phyloP scores from a whole-genome alignment of 1,140 invertebrate genomes.

The Polypedilum pembai region DNA sequence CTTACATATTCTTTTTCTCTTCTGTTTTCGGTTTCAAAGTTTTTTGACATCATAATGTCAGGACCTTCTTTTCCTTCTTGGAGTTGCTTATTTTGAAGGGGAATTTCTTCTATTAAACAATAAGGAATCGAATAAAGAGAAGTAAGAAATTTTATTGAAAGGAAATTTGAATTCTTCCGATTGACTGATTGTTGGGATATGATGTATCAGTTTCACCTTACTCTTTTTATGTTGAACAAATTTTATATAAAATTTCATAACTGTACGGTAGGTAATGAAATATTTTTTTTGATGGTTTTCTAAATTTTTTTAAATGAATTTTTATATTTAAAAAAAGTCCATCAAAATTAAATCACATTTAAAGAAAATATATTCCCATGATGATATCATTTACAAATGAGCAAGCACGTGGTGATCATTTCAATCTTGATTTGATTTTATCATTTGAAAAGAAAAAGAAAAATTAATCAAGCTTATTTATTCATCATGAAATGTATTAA shows the following conservation, averaged over 20 bases:
- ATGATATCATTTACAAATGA: neutral
- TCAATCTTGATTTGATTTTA: neutral
- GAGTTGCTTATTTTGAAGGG: too few relatives aligned
- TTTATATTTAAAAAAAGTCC: too few relatives aligned
- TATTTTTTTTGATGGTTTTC: too few relatives aligned
- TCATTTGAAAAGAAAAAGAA: neutral
- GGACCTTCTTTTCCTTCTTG: neutral
- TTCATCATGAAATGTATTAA: constrained; percentile 9
- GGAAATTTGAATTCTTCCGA: constrained; percentile 8
- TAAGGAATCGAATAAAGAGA: neutral
- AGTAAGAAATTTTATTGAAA: constrained; percentile 2
- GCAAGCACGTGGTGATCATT: constrained; percentile 9
- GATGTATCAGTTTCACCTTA: constrained; percentile 4
- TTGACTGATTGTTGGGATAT: constrained; percentile 8
- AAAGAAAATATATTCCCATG: neutral
- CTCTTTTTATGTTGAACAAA: neutral
- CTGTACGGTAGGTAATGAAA: neutral
- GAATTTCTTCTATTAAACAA: neutral
- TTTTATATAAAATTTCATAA: neutral
- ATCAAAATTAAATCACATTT: too few relatives aligned
- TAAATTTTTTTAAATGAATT: too few relatives aligned
- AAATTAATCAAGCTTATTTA: constrained; percentile 19
- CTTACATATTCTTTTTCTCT: neutral
- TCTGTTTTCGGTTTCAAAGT: neutral
- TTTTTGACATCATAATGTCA: neutral